Percentiles rank a stretch among this genome's conserved stretches.
Conservation (phyloP, 2,113 vertebrate species). For the Perognathus longimembris region DNA sequence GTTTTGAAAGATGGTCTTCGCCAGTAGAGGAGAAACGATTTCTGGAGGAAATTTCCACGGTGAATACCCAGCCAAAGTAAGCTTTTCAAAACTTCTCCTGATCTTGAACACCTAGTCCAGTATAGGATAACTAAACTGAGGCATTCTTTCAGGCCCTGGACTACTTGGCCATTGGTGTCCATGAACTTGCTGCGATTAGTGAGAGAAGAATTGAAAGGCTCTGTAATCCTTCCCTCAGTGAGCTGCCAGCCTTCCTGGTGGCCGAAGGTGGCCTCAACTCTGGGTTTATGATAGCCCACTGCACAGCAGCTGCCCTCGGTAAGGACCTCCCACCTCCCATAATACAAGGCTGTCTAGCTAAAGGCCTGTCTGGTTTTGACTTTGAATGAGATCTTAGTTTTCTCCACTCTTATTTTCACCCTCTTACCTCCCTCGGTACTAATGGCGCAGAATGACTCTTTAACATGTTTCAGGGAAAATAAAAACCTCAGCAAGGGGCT, state of each 20-base stretch:
- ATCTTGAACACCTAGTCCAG: background rate
- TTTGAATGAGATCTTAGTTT: background rate
- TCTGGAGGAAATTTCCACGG: conserved; percentile 99
- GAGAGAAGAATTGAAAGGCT: conserved; percentile 97
- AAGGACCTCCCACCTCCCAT: conserved; percentile 63
- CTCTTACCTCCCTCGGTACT: background rate
- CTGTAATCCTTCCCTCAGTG: conserved; percentile 97
- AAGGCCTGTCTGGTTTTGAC: background rate
- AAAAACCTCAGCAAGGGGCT: background rate
- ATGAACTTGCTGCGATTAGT: conserved; percentile 97
- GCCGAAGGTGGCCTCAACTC: conserved; percentile 98
- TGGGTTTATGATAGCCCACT: conserved; percentile 99
- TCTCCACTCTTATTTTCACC: background rate
- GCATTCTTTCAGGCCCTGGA: conserved; percentile 90
- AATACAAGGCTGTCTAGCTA: background rate
- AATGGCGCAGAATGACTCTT: background rate
- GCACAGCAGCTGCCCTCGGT: conserved; percentile 97
- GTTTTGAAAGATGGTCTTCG: conserved; percentile 95
- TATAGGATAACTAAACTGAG: background rate
- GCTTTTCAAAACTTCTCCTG: conserved; percentile 15
- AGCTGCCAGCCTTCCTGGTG: conserved; percentile 97
- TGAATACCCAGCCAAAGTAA: conserved; percentile 96
- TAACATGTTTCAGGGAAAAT: background rate
- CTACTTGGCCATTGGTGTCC: conserved; percentile 95
- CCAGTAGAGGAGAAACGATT: conserved; percentile 96